Evolutionary conservation across 2,888 invertebrate genomes (phyloP).

Genomic region (Rhagonycha fulva): DNA sequence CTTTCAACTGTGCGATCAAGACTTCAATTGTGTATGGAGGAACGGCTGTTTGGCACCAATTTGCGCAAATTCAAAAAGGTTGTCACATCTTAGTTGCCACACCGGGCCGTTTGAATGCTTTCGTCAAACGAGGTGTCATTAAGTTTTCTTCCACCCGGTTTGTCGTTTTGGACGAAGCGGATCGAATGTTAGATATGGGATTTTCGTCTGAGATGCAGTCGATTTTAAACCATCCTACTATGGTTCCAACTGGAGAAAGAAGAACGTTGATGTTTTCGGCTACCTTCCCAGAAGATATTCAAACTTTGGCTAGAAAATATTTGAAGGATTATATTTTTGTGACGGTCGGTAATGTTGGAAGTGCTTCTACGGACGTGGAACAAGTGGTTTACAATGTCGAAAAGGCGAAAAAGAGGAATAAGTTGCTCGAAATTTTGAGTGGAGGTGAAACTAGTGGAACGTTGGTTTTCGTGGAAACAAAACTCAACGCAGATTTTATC

Average conservation of each 20-base stretch:
- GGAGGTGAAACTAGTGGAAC: slow-evolving; percentile 60
- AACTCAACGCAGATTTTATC: slow-evolving; percentile 87
- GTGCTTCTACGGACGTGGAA: slow-evolving; percentile 88
- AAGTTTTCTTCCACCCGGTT: slow-evolving; percentile 62
- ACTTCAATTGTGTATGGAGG: slow-evolving; percentile 85
- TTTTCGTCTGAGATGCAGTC: slow-evolving; percentile 62
- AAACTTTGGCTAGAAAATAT: slow-evolving; percentile 79
- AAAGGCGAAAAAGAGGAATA: slow-evolving; percentile 74
- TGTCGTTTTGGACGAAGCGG: slow-evolving; percentile 80
- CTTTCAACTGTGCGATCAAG: slow-evolving; percentile 73
- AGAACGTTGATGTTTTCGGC: slow-evolving; percentile 74
- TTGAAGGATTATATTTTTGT: slow-evolving; percentile 82
- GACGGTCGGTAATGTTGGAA: slow-evolving; percentile 89
- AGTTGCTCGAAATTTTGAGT: slow-evolving; percentile 70
- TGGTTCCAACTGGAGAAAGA: slow-evolving; percentile 60
- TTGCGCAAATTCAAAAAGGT: slow-evolving; percentile 59
- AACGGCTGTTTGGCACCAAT: slow-evolving; percentile 76
- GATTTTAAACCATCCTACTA: slow-evolving; percentile 67
- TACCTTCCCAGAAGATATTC: slow-evolving; percentile 74
- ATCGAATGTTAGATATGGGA: slow-evolving; percentile 79
- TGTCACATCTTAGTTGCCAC: slow-evolving; percentile 76
- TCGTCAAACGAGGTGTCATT: slow-evolving; percentile 62
- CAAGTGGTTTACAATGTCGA: slow-evolving; percentile 75
- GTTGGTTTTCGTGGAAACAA: slow-evolving; percentile 90
- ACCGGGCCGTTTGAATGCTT: slow-evolving; percentile 71